These are phyloP conservation scores for Oreotrochilus melanogaster DNA, from an alignment of 2,113 vertebrate species.

Conservation along the genomic window DNA sequence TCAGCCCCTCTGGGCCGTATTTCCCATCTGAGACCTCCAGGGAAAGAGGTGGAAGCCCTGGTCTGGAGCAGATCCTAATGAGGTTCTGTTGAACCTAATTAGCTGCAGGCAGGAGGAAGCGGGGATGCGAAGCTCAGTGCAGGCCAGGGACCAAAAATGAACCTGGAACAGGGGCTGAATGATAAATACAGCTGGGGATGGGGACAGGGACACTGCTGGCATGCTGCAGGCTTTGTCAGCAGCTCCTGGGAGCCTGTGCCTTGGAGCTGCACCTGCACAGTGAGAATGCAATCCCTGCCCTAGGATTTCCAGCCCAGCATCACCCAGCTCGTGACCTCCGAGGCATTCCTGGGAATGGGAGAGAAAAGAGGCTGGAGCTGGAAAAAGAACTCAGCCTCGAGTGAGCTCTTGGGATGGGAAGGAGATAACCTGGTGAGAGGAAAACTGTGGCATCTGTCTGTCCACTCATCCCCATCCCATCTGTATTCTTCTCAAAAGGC, in stretches of 20 bases:
- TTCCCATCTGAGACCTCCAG: neutral
- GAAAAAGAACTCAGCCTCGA: neutral
- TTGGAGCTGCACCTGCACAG: fast-evolving
- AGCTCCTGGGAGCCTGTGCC: neutral
- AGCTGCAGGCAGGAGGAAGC: neutral
- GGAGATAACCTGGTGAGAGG: neutral
- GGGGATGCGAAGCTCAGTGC: neutral
- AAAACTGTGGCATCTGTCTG: neutral
- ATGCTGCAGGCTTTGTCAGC: neutral
- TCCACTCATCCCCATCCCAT: neutral
- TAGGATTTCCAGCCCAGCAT: fast-evolving
- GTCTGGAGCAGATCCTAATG: neutral
- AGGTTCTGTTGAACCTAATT: slow-evolving; percentile 8
- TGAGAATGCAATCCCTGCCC: neutral
- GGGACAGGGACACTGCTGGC: neutral
- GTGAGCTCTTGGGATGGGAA: neutral
- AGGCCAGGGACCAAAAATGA: neutral
- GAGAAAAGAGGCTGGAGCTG: neutral
- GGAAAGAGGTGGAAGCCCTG: neutral
- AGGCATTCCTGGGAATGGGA: neutral
- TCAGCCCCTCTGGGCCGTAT: neutral
- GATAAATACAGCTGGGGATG: neutral
- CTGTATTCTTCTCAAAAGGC: neutral
- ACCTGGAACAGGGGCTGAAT: neutral
- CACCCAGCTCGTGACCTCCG: fast-evolving